Evolutionary conservation across 2,888 invertebrate genomes (phyloP), one percentile per base, ranked within the genome.

Genomic region (Xiphydria camelus): DNA sequence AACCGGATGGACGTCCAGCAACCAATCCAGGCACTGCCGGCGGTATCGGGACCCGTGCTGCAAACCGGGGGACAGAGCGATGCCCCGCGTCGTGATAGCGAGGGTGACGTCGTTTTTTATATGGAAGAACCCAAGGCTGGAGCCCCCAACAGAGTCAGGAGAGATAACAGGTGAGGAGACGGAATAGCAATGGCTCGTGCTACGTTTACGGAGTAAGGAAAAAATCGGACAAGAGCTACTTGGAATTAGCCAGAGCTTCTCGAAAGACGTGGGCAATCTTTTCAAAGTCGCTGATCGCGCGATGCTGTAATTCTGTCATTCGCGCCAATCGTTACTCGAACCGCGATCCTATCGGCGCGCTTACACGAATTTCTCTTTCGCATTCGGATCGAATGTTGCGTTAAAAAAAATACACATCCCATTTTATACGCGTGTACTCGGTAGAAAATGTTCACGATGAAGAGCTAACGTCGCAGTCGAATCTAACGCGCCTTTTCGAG

Each of bases 61-160:
- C 29, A 25, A 20, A 25, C 32, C 17, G 15, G 35, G 20, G 25
- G 33, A 5, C 64, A 61, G 20, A 62, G 60, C 22, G 68, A 68
- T 23, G 61, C 59, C 19, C 63, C 62, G 23, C 72, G 80, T 36
- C 74, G 78, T 49, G 82, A 83, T 50, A 82, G 79, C 55, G 84
- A 84, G 55, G 81, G 82, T 2, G 85, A 85, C 63, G 82, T 84
- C 21, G 83, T 84, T 33, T 84, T 82, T 66, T 85, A 83, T 68
- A 81, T 82, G 69, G 85, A 85, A 61, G 85, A 85, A 58, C 81
- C 82, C 2, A 81, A 80, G 74, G 78, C 82, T 38, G 81, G 82
- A 38, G 74, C 73, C 31, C 73, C 74, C 25, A 73, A 74, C 47
- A 57, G 76, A 20, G 68, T 66, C 22, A 66, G 73, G 46, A 58